phyloP scores from a whole-genome alignment of 1,140 invertebrate genomes.

The Yoshiicerus persimilis region DNA sequence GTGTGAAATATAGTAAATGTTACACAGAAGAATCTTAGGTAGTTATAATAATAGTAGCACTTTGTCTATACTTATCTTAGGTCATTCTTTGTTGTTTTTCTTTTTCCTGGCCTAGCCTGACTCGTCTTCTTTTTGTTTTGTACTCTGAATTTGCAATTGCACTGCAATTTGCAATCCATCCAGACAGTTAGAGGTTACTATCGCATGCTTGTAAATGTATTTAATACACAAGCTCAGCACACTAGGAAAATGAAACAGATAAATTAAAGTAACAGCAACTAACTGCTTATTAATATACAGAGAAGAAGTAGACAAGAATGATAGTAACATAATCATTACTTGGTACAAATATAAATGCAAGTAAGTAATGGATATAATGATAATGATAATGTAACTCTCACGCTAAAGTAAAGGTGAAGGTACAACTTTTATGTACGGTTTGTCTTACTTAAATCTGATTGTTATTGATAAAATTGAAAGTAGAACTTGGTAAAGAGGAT shows the following conservation, averaged over 20 bases:
- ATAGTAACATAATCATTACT: neutral
- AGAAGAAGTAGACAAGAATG: neutral
- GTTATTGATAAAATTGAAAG: constrained; percentile 23
- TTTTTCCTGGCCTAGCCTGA: neutral
- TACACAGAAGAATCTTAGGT: no score
- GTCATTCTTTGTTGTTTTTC: neutral
- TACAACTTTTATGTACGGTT: neutral
- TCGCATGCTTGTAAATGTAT: no score
- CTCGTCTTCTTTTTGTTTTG: neutral
- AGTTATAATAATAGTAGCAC: neutral
- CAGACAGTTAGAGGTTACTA: neutral
- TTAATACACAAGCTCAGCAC: neutral
- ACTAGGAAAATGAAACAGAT: neutral
- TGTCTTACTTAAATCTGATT: constrained; percentile 20
- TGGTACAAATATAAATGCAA: neutral
- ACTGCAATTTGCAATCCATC: neutral
- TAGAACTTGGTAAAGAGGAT: constrained; percentile 19
- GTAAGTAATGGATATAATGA: neutral
- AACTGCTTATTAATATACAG: no score
- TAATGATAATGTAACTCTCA: constrained; percentile 3
- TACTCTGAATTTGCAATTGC: neutral
- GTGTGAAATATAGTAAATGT: constrained; percentile 3
- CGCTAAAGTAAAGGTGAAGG: constrained; percentile 19
- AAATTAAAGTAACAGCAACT: no score
- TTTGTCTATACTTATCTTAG: neutral